Evolutionary conservation across 2,888 invertebrate genomes (phyloP).

Genomic region (Lasioglossum morio): DNA sequence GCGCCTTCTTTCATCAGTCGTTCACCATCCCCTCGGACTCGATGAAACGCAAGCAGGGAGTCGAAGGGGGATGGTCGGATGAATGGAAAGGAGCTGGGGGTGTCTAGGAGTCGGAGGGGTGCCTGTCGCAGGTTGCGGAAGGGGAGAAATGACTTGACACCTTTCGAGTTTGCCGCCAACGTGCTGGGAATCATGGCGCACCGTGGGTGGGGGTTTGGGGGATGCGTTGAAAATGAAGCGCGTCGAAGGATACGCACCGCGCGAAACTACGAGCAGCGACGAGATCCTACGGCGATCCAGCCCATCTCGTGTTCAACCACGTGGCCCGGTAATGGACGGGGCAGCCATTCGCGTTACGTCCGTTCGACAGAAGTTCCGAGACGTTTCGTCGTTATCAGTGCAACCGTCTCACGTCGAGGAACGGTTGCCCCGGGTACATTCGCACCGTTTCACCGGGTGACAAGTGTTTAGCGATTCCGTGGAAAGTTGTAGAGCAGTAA

Average conservation of each 20-base stretch:
- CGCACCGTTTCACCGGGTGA: conserved; percentile 35
- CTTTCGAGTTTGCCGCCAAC: conserved; percentile 56
- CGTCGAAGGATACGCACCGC: conserved; percentile 16
- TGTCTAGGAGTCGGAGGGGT: conserved; percentile 13
- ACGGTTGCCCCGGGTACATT: background rate
- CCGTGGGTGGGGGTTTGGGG: background rate
- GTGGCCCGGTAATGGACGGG: background rate
- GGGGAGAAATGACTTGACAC: conserved; percentile 30
- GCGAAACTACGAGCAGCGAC: background rate
- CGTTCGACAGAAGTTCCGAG: conserved; percentile 1
- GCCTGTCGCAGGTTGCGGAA: background rate
- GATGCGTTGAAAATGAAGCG: background rate
- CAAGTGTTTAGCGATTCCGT: conserved; percentile 29
- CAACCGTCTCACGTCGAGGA: background rate
- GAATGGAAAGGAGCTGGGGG: conserved; percentile 55
- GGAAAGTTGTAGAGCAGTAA: conserved; percentile 40
- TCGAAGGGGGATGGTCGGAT: conserved; percentile 52
- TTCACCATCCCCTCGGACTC: conserved; percentile 48
- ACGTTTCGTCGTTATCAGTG: background rate
- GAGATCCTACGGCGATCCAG: background rate
- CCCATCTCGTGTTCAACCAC: conserved; percentile 1
- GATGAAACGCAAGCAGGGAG: conserved; percentile 36
- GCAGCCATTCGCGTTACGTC: background rate
- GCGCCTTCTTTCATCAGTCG: conserved; percentile 72
- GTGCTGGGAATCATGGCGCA: background rate